Conservation (phyloP, 2,888 invertebrate species). For the Drosophila mimica region DNA sequence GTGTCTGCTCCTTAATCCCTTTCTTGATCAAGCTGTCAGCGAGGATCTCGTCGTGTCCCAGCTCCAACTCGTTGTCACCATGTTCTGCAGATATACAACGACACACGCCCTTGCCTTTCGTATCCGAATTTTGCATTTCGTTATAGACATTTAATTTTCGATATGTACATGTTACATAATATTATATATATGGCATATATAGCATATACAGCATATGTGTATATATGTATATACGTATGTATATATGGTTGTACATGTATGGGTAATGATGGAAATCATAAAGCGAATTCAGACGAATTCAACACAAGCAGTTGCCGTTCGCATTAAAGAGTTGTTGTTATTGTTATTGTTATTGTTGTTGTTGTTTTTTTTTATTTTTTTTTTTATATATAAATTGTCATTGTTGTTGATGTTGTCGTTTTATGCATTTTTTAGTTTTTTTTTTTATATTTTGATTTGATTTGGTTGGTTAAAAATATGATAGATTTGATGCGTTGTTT, state of each 20-base stretch:
- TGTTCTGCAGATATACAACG: slow-evolving; percentile 90
- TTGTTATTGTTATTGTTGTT: slow-evolving; percentile 36
- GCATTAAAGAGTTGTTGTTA: slow-evolving; percentile 66
- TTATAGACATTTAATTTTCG: slow-evolving; percentile 56
- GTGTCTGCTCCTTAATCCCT: slow-evolving; percentile 95
- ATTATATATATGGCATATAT: slow-evolving; percentile 41
- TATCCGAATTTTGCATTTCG: slow-evolving; percentile 79
- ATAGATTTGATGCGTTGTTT: slow-evolving; percentile 51
- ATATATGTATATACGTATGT: slow-evolving; percentile 23
- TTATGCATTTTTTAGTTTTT: slow-evolving; percentile 9
- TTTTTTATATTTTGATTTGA: slow-evolving; percentile 17
- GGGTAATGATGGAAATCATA: slow-evolving; percentile 72
- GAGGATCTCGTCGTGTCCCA: slow-evolving; percentile 89
- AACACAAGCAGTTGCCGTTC: slow-evolving; percentile 73
- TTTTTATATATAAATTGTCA: slow-evolving; percentile 7
- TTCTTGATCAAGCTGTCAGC: slow-evolving; percentile 94
- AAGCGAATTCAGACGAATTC: slow-evolving; percentile 66
- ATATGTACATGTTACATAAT: slow-evolving; percentile 55
- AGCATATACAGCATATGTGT: slow-evolving; percentile 14
- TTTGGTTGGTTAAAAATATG: slow-evolving; percentile 28
- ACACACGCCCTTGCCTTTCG: slow-evolving; percentile 86
- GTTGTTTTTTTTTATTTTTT: slow-evolving; percentile 9
- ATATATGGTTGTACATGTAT: slow-evolving; percentile 56
- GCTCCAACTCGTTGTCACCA: slow-evolving; percentile 88
- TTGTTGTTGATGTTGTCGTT: slow-evolving; percentile 47